Evolutionary conservation across 2,113 vertebrate genomes (phyloP).

Genomic region (Sylvietta virens): DNA sequence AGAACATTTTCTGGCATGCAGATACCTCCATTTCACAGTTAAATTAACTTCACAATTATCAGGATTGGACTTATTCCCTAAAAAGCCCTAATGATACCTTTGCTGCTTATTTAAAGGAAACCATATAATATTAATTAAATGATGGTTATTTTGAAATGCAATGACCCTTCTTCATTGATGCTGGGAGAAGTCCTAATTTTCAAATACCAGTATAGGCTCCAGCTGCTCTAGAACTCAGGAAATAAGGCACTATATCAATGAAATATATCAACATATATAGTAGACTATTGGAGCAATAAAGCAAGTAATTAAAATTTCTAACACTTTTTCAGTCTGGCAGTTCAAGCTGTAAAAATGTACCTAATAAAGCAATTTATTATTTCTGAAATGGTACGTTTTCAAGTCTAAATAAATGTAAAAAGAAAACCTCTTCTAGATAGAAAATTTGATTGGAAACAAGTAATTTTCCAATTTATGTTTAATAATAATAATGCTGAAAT

Average conservation of each 20-base stretch:
- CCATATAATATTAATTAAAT: not conserved
- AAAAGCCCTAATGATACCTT: not conserved
- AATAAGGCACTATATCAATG: not conserved
- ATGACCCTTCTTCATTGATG: not conserved
- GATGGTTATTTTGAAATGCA: not conserved
- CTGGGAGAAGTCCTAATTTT: not conserved
- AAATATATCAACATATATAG: not conserved
- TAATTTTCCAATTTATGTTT: not conserved
- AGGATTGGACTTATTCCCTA: not conserved
- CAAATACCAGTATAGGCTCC: not conserved
- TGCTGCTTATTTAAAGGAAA: not conserved
- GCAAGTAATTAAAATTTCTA: not conserved
- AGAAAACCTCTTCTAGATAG: not conserved
- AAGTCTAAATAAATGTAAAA: not conserved
- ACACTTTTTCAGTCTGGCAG: not conserved
- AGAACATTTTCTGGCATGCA: not conserved
- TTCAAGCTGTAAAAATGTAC: not conserved
- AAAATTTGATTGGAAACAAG: not conserved
- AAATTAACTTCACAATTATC: constrained; percentile 13
- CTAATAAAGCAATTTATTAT: not conserved
- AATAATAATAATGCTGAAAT: not conserved
- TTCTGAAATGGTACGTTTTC: not conserved
- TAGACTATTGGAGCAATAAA: not conserved
- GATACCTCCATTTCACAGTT: not conserved
- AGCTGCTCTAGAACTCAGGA: not conserved